These are phyloP conservation scores for Agonopterix arenella DNA, from an alignment of 2,888 invertebrate species.

Conservation along the genomic window DNA sequence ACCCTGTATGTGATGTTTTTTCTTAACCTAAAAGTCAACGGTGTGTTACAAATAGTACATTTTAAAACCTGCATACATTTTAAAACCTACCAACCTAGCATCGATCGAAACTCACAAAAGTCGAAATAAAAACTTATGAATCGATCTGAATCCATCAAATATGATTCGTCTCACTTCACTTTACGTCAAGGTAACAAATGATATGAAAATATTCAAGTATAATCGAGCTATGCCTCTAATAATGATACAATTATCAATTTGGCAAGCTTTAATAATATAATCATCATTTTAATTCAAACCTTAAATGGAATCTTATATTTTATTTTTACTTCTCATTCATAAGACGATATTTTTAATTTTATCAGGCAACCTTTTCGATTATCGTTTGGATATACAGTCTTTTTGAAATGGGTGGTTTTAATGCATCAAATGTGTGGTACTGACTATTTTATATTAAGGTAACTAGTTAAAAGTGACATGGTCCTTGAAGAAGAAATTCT, in stretches of 20 bases:
- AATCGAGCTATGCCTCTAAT: constrained; percentile 42
- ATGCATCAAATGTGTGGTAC: too few species aligned
- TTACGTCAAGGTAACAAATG: constrained; percentile 58
- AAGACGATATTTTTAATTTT: constrained; percentile 1
- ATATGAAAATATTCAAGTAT: constrained; percentile 49
- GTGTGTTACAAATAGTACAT: too few species aligned
- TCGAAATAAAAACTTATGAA: not conserved
- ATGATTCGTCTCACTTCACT: constrained; percentile 56
- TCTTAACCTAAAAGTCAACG: too few species aligned
- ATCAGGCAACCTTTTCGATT: not conserved
- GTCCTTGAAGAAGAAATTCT: too few species aligned
- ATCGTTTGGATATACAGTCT: not conserved
- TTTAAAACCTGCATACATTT: too few species aligned
- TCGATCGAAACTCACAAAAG: too few species aligned
- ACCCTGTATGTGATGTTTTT: too few species aligned
- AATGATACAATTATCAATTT: constrained; percentile 70
- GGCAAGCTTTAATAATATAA: constrained; percentile 61
- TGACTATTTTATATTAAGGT: too few species aligned
- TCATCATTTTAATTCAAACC: constrained; percentile 38
- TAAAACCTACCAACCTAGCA: not conserved
- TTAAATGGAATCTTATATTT: constrained; percentile 13
- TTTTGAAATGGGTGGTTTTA: too few species aligned
- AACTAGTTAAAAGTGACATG: too few species aligned
- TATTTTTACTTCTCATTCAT: constrained; percentile 8
- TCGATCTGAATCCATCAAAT: constrained; percentile 13